A percentile compares a stretch with the other conserved stretches of the same genome.
phyloP scores from a whole-genome alignment of 2,888 invertebrate species.

The Tetropium fuscum region DNA sequence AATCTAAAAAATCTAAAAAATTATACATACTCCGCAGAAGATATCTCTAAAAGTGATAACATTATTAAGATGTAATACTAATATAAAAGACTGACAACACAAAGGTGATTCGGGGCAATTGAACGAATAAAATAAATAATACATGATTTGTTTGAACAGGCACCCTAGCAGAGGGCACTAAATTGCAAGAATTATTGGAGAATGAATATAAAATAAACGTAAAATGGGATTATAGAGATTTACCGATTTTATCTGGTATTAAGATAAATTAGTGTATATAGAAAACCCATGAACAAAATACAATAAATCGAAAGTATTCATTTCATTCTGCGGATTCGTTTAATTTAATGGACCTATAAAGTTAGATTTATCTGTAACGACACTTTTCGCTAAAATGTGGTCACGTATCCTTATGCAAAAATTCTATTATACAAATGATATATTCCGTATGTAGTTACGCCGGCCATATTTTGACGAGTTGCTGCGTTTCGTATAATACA shows the following conservation, averaged over 20 bases:
- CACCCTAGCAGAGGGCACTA: neutral
- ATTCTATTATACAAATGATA: neutral
- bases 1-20: no score
- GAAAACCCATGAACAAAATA: slow-evolving; percentile 2
- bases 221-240: slow-evolving; percentile 3
- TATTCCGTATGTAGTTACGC: neutral
- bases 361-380: neutral
- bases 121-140: no score
- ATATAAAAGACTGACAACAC: no score
- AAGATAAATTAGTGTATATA: slow-evolving; percentile 2
- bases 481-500: no score
- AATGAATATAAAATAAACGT: slow-evolving; percentile 14
- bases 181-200: neutral
- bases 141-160: no score
- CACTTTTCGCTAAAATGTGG: neutral
- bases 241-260: slow-evolving; percentile 4
- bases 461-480: neutral
- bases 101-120: no score
- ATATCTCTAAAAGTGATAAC: no score
- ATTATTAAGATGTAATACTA: no score
- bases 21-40: no score
- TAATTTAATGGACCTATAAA: no score
- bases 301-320: slow-evolving; percentile 4
- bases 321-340: no score
- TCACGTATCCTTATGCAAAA: neutral